Conservation (phyloP, 2,113 vertebrate species). For the Cairina moschata region DNA sequence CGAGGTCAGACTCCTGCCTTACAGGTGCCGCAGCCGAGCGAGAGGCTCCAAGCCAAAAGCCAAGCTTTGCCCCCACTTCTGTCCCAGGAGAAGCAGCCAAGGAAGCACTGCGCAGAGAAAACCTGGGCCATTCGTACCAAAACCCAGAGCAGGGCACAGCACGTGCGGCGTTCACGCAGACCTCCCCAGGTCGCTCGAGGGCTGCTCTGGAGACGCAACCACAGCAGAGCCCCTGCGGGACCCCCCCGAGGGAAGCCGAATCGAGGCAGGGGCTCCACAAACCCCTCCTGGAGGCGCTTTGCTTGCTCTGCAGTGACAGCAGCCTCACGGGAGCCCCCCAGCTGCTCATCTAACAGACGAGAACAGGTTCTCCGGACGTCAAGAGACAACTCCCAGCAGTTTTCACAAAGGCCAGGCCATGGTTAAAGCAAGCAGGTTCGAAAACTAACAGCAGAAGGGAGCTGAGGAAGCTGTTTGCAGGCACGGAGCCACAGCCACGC, state of each 20-base stretch:
- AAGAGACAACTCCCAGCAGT: background rate
- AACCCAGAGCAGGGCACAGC: no score
- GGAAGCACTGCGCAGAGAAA: background rate
- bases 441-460: background rate
- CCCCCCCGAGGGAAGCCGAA: no score
- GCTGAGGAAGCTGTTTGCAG: background rate
- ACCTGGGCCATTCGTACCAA: no score
- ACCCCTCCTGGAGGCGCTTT: accelerated
- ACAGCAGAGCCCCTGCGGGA: no score
- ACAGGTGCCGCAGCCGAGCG: background rate
- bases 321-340: background rate
- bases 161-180: no score
- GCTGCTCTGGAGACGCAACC: background rate
- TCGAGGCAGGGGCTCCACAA: background rate
- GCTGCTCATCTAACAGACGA: background rate
- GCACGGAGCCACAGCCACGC: accelerated
- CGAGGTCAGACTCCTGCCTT: background rate
- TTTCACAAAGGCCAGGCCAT: background rate
- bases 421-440: background rate
- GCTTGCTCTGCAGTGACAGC: background rate
- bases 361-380: background rate
- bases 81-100: background rate
- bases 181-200: no score
- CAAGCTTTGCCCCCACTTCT: accelerated
- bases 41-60: background rate